A percentile compares a stretch with the other conserved stretches of the same genome.
phyloP scores from a whole-genome alignment of 2,113 vertebrate species.

The Brienomyrus brachyistius region DNA sequence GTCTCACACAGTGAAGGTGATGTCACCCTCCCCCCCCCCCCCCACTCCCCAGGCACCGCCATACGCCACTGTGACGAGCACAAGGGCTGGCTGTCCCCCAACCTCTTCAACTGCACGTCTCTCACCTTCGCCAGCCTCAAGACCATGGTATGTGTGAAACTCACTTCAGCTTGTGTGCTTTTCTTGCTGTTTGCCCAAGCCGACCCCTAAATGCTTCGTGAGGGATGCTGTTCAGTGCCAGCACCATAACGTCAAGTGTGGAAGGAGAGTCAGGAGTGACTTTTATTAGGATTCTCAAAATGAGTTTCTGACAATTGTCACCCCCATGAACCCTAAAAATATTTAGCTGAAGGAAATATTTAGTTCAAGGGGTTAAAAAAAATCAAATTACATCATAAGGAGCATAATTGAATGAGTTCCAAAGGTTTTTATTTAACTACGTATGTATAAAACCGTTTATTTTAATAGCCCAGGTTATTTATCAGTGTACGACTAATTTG shows the following conservation, averaged over 20 bases:
- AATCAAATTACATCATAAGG: not conserved
- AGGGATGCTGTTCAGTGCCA: not conserved
- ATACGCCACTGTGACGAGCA: conserved; percentile 93
- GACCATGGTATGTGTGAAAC: conserved; percentile 64
- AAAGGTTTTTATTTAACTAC: not conserved
- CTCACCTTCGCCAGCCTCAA: conserved; percentile 78
- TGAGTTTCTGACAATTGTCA: not conserved
- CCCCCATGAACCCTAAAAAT: not conserved
- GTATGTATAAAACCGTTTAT: not conserved
- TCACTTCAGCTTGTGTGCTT: not conserved
- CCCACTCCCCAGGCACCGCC: conserved; percentile 66
- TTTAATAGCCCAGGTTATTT: not conserved
- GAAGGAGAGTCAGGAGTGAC: not conserved
- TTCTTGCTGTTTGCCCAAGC: not conserved
- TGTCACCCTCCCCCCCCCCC: not conserved
- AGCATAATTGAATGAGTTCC: not conserved
- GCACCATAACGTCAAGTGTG: not conserved
- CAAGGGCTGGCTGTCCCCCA: conserved; percentile 86
- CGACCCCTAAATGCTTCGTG: not conserved
- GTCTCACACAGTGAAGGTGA: not conserved
- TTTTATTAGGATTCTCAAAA: not conserved
- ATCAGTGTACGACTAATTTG: not conserved
- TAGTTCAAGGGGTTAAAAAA: not conserved
- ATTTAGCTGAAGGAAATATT: not conserved
- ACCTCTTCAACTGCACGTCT: conserved; percentile 89